Conservation (phyloP, 53 echinoderm and acorn worm genomes). For the Patiria pectinifera region DNA sequence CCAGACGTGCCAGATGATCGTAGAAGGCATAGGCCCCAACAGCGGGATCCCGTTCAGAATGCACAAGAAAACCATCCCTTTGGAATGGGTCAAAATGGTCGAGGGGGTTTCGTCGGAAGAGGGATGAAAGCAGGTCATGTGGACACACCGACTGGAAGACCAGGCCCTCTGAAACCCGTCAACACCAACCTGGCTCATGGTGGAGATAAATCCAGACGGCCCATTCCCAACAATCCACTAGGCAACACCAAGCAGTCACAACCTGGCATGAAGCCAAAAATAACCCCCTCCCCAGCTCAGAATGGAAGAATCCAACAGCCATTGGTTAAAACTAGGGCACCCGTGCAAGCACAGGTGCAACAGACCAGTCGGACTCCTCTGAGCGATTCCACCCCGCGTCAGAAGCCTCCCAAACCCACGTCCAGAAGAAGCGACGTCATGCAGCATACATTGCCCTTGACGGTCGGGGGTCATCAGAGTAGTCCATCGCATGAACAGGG, state of each 20-base stretch:
- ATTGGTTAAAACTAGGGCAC: not conserved
- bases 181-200: conserved; percentile 49
- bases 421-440: conserved; percentile 37
- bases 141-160: conserved; percentile 43
- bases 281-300: not conserved
- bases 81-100: not conserved
- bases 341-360: not conserved
- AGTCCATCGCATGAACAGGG: not conserved
- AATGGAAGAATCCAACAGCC: conserved; percentile 9
- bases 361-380: not conserved
- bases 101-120: not conserved
- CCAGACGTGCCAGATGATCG: not conserved
- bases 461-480: not conserved
- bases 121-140: conserved; percentile 7
- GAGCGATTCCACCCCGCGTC: not conserved
- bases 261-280: not conserved
- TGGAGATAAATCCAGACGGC: not conserved
- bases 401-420: conserved; percentile 36
- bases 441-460: conserved; percentile 2
- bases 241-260: not conserved
- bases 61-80: conserved; percentile 27
- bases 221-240: not conserved
- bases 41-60: not conserved
- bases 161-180: conserved; percentile 79
- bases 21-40: not conserved